Evolutionary conservation across 1,140 invertebrate genomes (phyloP).

Genomic region (Drosophila mayri): DNA sequence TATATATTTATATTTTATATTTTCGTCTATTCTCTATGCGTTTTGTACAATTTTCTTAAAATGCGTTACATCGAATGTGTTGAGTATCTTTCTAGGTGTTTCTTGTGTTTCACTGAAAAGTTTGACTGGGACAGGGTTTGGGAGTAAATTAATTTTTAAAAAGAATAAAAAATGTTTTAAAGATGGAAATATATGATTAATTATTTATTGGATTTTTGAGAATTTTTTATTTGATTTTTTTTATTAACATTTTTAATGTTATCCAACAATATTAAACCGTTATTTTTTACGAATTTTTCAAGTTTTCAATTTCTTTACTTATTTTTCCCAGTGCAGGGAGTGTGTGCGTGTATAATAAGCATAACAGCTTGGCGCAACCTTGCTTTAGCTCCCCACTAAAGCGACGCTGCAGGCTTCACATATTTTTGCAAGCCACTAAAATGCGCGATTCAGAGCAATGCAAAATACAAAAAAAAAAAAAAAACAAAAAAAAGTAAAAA

Average conservation of each 20-base stretch:
- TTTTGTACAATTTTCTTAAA: slow-evolving; percentile 35
- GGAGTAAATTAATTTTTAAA: background rate
- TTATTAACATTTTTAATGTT: background rate
- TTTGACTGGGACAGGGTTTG: background rate
- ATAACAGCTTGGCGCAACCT: slow-evolving; percentile 51
- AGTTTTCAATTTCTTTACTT: background rate
- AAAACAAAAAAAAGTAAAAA: slow-evolving; percentile 16
- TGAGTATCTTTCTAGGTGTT: no score
- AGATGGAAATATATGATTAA: background rate
- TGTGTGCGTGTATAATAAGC: slow-evolving; percentile 53
- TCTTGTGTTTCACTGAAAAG: background rate
- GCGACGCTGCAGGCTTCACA: slow-evolving; percentile 49
- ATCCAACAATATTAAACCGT: no score
- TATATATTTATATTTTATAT: slow-evolving; percentile 1
- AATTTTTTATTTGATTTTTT: background rate
- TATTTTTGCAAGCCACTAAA: slow-evolving; percentile 61
- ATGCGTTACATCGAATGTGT: slow-evolving; percentile 18
- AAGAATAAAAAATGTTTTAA: background rate
- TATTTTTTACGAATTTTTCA: no score
- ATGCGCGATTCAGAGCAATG: slow-evolving; percentile 38
- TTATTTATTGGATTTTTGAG: background rate
- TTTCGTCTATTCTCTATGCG: slow-evolving; percentile 1
- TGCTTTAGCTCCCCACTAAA: slow-evolving; percentile 35
- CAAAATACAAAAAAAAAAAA: slow-evolving; percentile 19
- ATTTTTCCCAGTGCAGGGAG: background rate